A percentile compares a stretch with the other conserved stretches of the same genome.
phyloP scores from a whole-genome alignment of 2,888 invertebrate species.

The Hofmannophila pseudospretella region DNA sequence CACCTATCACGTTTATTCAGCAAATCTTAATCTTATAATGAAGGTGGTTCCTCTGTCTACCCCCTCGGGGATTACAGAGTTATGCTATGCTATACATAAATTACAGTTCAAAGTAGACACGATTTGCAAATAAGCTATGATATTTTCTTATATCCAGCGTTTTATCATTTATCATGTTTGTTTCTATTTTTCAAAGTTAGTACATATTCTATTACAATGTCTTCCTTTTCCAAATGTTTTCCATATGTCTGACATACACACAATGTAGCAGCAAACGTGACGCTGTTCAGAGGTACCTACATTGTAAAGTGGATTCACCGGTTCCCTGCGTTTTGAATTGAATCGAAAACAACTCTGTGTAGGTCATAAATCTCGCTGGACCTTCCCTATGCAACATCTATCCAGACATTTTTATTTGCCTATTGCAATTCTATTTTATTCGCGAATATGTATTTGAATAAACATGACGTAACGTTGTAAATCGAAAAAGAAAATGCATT shows the following conservation, averaged over 20 bases:
- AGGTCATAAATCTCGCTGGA: constrained; percentile 29
- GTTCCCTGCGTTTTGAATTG: constrained; percentile 32
- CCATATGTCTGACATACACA: constrained; percentile 16
- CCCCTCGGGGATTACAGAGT: too few relatives aligned
- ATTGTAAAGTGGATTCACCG: constrained; percentile 17
- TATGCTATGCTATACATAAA: too few relatives aligned
- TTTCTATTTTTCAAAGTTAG: too few relatives aligned
- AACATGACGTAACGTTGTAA: constrained; percentile 8
- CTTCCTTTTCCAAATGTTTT: too few relatives aligned
- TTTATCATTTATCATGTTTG: too few relatives aligned
- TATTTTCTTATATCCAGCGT: too few relatives aligned
- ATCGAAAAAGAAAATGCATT: constrained; percentile 11
- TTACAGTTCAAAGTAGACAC: too few relatives aligned
- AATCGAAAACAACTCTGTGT: constrained; percentile 29
- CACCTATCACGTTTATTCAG: too few relatives aligned
- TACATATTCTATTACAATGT: too few relatives aligned
- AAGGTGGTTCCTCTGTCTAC: too few relatives aligned
- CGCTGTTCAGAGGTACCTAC: constrained; percentile 8
- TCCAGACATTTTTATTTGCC: constrained; percentile 12
- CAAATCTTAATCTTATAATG: too few relatives aligned
- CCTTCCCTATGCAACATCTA: constrained; percentile 19
- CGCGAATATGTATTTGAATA: constrained; percentile 13
- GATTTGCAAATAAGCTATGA: too few relatives aligned
- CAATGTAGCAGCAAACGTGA: constrained; percentile 15
- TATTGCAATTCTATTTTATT: constrained; percentile 8